These are phyloP conservation scores for Chorisops tibialis DNA, from an alignment of 2,888 invertebrate genomes.

Conservation along the genomic window DNA sequence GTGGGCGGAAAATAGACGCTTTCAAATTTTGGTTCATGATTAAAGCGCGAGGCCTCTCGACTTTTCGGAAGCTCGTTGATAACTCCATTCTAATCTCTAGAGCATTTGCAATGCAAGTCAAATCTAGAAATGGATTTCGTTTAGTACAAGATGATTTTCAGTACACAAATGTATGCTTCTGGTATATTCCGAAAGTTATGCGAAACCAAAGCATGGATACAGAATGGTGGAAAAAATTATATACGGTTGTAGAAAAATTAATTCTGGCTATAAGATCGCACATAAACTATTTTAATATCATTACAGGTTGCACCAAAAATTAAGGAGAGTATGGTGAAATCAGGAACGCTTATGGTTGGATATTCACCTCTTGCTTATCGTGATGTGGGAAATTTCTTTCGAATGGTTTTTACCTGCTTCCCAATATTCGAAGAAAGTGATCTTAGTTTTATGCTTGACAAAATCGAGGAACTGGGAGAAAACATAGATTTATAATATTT, in stretches of 20 bases:
- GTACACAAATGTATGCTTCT: constrained; percentile 85
- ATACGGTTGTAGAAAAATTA: constrained; percentile 41
- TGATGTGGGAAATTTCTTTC: constrained; percentile 69
- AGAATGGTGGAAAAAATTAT: constrained; percentile 56
- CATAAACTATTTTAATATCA: constrained; percentile 22
- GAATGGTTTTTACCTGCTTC: constrained; percentile 71
- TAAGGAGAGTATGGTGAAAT: constrained; percentile 65
- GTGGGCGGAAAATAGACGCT: constrained; percentile 87
- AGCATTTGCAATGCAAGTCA: constrained; percentile 57
- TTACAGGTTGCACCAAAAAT: constrained; percentile 63
- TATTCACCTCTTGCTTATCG: constrained; percentile 66
- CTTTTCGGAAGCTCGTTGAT: constrained; percentile 61
- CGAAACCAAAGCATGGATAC: constrained; percentile 46
- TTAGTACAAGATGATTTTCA: constrained; percentile 63
- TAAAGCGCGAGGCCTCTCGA: constrained; percentile 71
- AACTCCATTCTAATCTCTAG: constrained; percentile 62
- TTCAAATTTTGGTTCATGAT: constrained; percentile 93
- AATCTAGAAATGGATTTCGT: constrained; percentile 58
- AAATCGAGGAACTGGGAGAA: constrained; percentile 60
- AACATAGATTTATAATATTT: no score
- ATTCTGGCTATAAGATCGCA: neutral
- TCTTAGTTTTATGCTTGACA: constrained; percentile 62
- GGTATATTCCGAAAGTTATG: constrained; percentile 70
- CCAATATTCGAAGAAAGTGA: constrained; percentile 59
- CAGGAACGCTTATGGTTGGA: constrained; percentile 70